A percentile compares a stretch with the other conserved stretches of the same genome.
Conservation (phyloP, 2,888 invertebrate genomes). For the Meiosimyza platycephala region DNA sequence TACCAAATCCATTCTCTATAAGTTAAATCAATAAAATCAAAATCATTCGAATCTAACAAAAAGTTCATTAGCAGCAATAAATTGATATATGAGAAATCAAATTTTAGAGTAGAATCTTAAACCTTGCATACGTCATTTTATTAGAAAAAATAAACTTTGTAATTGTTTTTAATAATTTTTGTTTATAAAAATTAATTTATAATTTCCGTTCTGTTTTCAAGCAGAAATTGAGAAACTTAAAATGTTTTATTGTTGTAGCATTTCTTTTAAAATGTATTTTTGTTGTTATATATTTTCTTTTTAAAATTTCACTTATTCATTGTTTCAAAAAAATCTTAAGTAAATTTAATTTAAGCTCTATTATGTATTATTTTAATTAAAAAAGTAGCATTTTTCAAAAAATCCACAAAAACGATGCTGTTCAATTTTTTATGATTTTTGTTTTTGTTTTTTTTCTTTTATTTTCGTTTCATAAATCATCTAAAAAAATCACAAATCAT, state of each 20-base stretch:
- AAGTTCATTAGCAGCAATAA: too few species aligned
- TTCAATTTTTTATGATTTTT: slow-evolving; percentile 46
- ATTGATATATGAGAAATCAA: too few species aligned
- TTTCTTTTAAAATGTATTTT: slow-evolving; percentile 15
- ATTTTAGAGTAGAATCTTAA: too few species aligned
- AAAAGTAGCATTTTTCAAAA: slow-evolving; percentile 7
- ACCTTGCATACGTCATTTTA: too few species aligned
- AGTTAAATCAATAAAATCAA: too few species aligned
- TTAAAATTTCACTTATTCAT: neutral
- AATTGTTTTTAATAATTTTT: too few species aligned
- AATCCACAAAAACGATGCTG: slow-evolving; percentile 17
- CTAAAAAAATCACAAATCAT: slow-evolving; percentile 33
- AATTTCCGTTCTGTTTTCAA: neutral
- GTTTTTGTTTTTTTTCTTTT: slow-evolving; percentile 49
- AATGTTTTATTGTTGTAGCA: slow-evolving; percentile 8
- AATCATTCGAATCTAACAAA: too few species aligned
- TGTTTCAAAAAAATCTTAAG: neutral
- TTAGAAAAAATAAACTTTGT: too few species aligned
- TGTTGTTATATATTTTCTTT: neutral
- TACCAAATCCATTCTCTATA: too few species aligned
- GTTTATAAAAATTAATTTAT: too few species aligned
- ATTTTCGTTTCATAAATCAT: slow-evolving; percentile 53
- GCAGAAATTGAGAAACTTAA: neutral
- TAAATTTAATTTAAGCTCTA: neutral
- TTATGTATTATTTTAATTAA: neutral